phyloP scores from a whole-genome alignment of 2,888 invertebrate genomes.

The Hirtodrosophila duncani region DNA sequence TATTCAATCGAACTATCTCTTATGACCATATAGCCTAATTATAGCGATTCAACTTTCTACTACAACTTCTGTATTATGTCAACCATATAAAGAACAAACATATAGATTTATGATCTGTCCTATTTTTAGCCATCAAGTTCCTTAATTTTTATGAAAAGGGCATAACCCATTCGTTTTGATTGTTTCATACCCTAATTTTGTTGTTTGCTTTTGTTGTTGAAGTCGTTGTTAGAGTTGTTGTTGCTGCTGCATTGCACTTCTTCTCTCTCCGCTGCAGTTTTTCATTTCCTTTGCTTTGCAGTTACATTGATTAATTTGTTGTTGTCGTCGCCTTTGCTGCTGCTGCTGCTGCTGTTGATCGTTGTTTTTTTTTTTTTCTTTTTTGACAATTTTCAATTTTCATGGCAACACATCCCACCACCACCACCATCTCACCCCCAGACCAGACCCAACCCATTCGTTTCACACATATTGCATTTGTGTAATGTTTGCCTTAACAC shows the following conservation, averaged over 20 bases:
- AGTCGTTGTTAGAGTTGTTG: background rate
- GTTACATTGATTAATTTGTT: slow-evolving; percentile 56
- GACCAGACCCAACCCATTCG: slow-evolving; percentile 19
- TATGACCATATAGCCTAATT: no score
- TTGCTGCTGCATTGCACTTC: slow-evolving; percentile 7
- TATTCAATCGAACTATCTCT: no score
- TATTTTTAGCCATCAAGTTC: no score
- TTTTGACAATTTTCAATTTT: slow-evolving; percentile 56
- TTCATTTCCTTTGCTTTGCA: slow-evolving; percentile 14
- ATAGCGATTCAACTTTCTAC: no score
- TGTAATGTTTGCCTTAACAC: slow-evolving; percentile 32
- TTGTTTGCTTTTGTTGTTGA: background rate
- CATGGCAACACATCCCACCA: slow-evolving; percentile 12
- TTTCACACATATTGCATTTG: no score
- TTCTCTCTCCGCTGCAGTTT: slow-evolving; percentile 3
- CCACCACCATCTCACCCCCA: background rate
- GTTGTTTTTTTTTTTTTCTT: background rate
- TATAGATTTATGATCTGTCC: no score
- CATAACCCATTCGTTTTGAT: no score
- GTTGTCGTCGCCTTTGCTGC: background rate
- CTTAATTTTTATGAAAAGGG: no score
- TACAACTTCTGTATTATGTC: no score
- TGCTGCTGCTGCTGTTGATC: slow-evolving; percentile 3
- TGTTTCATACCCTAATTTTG: no score
- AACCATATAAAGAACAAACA: no score